Evolutionary conservation across 2,113 vertebrate species (phyloP).

Genomic region (Melospiza georgiana): DNA sequence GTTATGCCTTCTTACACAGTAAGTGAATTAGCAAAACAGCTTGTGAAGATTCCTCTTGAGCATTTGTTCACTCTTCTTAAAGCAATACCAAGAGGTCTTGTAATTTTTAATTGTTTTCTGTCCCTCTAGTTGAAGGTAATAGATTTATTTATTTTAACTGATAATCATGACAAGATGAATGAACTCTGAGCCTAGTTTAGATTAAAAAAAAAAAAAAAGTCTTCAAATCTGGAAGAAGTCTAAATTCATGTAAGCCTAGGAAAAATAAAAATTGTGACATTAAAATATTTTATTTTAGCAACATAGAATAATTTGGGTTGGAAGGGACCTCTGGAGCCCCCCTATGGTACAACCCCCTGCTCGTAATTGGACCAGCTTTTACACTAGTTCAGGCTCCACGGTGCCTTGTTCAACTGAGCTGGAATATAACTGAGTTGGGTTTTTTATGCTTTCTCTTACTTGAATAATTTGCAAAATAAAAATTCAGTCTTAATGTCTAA

Average conservation of each 20-base stretch:
- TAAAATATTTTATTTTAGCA: background rate
- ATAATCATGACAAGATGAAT: background rate
- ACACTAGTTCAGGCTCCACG: background rate
- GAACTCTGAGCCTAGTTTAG: background rate
- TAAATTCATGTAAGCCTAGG: background rate
- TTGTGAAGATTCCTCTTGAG: slow-evolving; percentile 11
- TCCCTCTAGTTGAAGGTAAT: background rate
- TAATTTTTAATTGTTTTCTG: background rate
- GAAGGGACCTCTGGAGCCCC: background rate
- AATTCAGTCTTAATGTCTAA: slow-evolving; percentile 47
- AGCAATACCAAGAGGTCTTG: slow-evolving; percentile 7
- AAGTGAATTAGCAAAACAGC: background rate
- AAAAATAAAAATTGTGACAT: background rate
- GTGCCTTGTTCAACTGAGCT: background rate
- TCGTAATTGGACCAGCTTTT: background rate
- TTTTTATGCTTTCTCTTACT: slow-evolving; percentile 9
- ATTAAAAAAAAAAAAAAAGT: background rate
- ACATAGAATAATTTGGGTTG: background rate
- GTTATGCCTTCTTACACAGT: slow-evolving; percentile 5
- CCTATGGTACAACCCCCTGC: background rate
- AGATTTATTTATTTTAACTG: background rate
- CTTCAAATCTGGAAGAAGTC: slow-evolving; percentile 16
- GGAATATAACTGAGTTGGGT: background rate
- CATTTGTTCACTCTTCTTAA: slow-evolving; percentile 34
- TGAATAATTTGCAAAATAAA: slow-evolving; percentile 62